Evolutionary conservation across 2,888 invertebrate genomes (phyloP).

Genomic region (Heteropelma amictum): DNA sequence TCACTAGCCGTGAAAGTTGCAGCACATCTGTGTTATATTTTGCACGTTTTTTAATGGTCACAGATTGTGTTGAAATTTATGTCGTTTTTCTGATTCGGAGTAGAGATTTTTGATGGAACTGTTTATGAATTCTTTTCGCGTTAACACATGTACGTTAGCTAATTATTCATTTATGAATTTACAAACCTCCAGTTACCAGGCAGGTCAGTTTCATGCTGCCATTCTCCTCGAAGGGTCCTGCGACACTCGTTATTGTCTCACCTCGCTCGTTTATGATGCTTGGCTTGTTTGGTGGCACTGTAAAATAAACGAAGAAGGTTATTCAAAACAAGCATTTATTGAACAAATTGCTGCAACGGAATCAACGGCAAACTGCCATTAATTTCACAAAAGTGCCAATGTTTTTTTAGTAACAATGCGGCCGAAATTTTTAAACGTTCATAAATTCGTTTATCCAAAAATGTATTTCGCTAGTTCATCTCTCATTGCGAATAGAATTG

Average conservation of each 20-base stretch:
- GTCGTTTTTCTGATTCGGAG: not conserved
- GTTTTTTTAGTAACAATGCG: no score
- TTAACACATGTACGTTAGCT: not conserved
- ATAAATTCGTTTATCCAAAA: no score
- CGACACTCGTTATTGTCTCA: conserved; percentile 81
- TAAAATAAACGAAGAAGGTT: conserved; percentile 73
- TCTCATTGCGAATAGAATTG: no score
- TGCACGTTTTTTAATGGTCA: no score
- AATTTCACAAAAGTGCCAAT: no score
- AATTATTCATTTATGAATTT: not conserved
- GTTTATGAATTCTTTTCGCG: not conserved
- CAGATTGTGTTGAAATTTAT: not conserved
- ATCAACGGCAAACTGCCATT: not conserved
- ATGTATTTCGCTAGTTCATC: no score
- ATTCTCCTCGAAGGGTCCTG: conserved; percentile 87
- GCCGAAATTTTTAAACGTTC: no score
- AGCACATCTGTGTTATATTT: not conserved
- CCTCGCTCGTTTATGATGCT: conserved; percentile 86
- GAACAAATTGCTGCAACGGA: not conserved
- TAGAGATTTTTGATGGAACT: not conserved
- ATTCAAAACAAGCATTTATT: not conserved
- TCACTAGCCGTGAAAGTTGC: not conserved
- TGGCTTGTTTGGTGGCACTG: conserved; percentile 87
- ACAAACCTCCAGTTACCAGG: conserved; percentile 88
- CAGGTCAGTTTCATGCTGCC: conserved; percentile 86